Evolutionary conservation across 2,888 invertebrate genomes (phyloP).

Genomic region (Lepidocyrtinus sp.): DNA sequence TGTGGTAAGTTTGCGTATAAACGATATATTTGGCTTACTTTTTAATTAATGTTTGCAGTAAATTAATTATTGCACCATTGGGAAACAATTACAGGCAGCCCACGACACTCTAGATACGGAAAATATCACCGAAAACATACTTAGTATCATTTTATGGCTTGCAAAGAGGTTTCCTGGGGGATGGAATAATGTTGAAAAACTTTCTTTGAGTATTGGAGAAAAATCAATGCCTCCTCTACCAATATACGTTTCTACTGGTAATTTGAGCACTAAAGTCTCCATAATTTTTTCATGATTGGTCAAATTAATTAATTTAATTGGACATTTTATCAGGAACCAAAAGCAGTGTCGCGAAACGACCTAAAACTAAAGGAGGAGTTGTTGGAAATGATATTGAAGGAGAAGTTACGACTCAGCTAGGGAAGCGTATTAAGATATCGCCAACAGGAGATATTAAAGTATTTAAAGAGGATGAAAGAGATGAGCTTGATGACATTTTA

Average conservation of each 20-base stretch:
- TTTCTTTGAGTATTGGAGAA: slow-evolving; percentile 53
- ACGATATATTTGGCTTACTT: neutral
- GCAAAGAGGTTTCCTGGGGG: slow-evolving; percentile 64
- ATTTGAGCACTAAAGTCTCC: neutral
- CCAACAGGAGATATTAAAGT: slow-evolving; percentile 61
- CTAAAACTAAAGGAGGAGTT: slow-evolving; percentile 24
- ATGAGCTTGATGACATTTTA: slow-evolving; percentile 50
- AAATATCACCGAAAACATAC: slow-evolving; percentile 60
- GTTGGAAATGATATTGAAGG: slow-evolving; percentile 43
- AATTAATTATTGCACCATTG: slow-evolving; percentile 3
- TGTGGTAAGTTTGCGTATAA: slow-evolving; percentile 50
- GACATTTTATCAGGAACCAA: slow-evolving; percentile 45
- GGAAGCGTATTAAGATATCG: slow-evolving; percentile 57
- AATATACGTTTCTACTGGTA: slow-evolving; percentile 64
- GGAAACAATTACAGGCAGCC: slow-evolving; percentile 58
- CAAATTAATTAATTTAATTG: neutral
- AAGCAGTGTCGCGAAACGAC: slow-evolving; percentile 51
- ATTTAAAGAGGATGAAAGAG: slow-evolving; percentile 25
- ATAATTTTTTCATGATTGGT: neutral
- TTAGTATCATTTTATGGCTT: slow-evolving; percentile 57
- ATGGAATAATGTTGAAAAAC: slow-evolving; percentile 64
- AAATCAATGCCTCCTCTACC: slow-evolving; percentile 60
- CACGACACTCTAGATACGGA: slow-evolving; percentile 59
- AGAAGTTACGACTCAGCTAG: slow-evolving; percentile 63
- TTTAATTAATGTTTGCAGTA: neutral